Conservation (phyloP, 2,888 invertebrate genomes). For the Ischnura elegans region DNA sequence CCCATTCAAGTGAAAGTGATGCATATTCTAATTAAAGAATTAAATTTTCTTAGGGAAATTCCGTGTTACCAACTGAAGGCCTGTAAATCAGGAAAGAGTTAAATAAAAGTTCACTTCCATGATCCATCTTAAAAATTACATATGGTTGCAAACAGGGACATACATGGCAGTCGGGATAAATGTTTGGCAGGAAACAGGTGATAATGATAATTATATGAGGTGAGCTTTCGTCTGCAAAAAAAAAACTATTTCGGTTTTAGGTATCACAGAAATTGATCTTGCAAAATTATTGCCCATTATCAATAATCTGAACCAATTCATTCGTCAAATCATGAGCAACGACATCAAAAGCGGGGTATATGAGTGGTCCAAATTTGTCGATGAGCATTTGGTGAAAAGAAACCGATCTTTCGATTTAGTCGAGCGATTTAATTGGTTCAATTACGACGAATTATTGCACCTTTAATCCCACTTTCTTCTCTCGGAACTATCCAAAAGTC, state of each 20-base stretch:
- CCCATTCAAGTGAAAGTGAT: too few relatives aligned
- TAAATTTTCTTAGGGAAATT: too few relatives aligned
- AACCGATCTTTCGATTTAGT: background rate
- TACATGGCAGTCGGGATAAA: too few relatives aligned
- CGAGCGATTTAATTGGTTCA: background rate
- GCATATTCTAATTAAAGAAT: too few relatives aligned
- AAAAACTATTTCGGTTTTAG: background rate
- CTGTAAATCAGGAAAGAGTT: too few relatives aligned
- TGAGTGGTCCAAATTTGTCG: background rate
- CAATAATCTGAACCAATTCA: background rate
- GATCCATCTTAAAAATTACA: too few relatives aligned
- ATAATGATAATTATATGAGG: background rate
- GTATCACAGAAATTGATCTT: background rate
- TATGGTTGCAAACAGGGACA: too few relatives aligned
- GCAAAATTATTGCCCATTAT: background rate
- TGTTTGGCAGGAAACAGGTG: background rate
- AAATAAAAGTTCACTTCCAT: too few relatives aligned
- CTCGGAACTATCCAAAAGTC: background rate
- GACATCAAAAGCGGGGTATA: background rate
- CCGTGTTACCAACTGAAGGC: too few relatives aligned
- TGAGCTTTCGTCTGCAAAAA: background rate
- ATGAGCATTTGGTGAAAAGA: background rate
- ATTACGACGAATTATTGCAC: background rate
- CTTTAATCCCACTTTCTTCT: background rate
- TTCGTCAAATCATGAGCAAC: background rate